Conservation (phyloP, 2,797 vertebrate species). For the Neosalanx taihuensis region DNA sequence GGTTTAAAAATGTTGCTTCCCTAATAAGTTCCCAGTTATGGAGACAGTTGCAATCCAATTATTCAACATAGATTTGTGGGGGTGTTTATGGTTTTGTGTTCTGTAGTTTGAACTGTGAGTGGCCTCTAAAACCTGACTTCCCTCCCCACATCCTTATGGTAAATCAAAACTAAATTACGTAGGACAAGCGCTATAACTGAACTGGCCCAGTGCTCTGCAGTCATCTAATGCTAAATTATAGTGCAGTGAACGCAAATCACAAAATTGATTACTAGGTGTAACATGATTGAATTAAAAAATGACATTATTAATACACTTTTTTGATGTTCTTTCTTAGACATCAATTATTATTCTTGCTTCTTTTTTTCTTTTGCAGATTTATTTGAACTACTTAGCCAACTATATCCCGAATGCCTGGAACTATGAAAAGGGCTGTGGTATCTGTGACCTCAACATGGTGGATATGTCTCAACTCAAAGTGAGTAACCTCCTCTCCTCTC, state of each 20-base stretch:
- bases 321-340: too few species aligned
- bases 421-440: conserved; percentile 83
- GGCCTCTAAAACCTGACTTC: conserved; percentile 7
- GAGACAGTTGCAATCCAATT: conserved; percentile 27
- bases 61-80: conserved; percentile 22
- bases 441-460: conserved; percentile 82
- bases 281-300: neutral
- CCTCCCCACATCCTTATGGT: conserved; percentile 10
- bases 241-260: neutral
- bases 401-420: conserved; percentile 96
- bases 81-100: conserved; percentile 20
- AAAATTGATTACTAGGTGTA: neutral
- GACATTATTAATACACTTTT: neutral
- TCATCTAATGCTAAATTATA: neutral
- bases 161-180: conserved; percentile 16
- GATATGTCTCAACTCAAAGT: conserved; percentile 83
- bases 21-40: conserved; percentile 25
- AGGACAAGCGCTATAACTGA: neutral
- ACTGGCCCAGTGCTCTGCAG: neutral
- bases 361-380: conserved; percentile 74
- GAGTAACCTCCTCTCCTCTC: conserved; percentile 61
- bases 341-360: neutral
- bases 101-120: conserved; percentile 27
- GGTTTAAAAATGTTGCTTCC: neutral
- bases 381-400: conserved; percentile 93